phyloP scores from a whole-genome alignment of 2,797 vertebrate genomes.

The Crax fasciolata region DNA sequence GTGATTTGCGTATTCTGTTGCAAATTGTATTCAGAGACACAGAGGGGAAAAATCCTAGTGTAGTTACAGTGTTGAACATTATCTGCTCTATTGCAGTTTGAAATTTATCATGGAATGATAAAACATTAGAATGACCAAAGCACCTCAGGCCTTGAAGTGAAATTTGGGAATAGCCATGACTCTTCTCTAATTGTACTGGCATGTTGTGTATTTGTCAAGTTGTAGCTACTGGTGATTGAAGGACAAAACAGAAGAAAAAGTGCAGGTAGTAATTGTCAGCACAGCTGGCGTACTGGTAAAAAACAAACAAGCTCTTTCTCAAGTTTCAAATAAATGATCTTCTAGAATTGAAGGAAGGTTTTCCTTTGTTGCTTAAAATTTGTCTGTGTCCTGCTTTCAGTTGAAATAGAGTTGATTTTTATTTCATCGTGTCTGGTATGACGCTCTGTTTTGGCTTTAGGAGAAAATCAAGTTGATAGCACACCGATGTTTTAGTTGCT shows the following conservation, averaged over 20 bases:
- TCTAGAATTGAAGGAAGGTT: background rate
- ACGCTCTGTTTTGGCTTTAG: background rate
- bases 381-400: background rate
- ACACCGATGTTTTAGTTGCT: background rate
- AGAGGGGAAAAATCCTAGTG: background rate
- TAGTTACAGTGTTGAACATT: background rate
- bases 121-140: background rate
- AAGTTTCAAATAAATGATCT: background rate
- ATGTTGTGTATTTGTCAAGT: fast-evolving
- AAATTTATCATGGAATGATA: background rate
- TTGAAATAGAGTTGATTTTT: background rate
- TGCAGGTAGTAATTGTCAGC: background rate
- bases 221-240: background rate
- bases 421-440: background rate
- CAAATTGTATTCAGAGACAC: background rate
- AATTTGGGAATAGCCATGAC: fast-evolving
- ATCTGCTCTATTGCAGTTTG: background rate
- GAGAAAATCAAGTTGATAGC: background rate
- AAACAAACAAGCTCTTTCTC: background rate
- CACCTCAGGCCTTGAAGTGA: background rate
- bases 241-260: background rate
- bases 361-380: background rate
- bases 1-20: background rate
- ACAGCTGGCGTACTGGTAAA: background rate
- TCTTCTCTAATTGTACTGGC: too few species aligned